Percentiles rank a stretch among this genome's conserved stretches.
Evolutionary conservation across 2,113 vertebrate genomes (phyloP).

Genomic region (Leucoraja erinaceus): DNA sequence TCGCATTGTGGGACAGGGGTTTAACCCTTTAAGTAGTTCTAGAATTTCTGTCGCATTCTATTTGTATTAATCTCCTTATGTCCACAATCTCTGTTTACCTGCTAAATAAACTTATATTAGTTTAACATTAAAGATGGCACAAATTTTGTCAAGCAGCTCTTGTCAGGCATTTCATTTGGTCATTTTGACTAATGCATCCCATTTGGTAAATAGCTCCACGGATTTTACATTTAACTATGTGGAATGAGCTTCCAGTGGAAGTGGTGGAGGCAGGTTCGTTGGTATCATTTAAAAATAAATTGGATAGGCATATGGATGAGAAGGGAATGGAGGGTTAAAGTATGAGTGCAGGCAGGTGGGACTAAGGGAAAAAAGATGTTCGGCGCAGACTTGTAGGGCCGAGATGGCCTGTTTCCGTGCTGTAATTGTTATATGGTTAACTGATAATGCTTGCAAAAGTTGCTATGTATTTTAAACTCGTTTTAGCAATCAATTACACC

Average conservation of each 20-base stretch:
- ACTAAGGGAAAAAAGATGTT: no score
- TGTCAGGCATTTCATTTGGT: not conserved
- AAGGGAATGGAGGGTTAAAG: no score
- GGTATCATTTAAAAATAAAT: no score
- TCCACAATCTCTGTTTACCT: not conserved
- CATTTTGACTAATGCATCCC: not conserved
- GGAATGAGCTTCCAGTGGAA: no score
- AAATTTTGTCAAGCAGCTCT: not conserved
- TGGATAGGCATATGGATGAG: no score
- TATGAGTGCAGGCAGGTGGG: no score
- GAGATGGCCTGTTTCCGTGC: no score
- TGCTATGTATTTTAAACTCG: not conserved
- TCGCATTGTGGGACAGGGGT: no score
- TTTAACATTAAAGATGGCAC: not conserved
- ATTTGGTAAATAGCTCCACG: not conserved
- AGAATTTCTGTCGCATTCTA: not conserved
- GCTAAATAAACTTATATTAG: not conserved
- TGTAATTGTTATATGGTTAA: no score
- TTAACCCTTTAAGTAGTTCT: not conserved
- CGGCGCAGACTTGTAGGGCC: no score
- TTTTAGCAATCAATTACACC: not conserved
- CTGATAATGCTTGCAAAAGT: not conserved
- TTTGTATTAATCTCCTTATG: not conserved
- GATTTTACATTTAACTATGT: not conserved
- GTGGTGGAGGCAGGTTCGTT: no score